phyloP scores from a whole-genome alignment of 2,797 vertebrate species.

The Arctocebus calabarensis region DNA sequence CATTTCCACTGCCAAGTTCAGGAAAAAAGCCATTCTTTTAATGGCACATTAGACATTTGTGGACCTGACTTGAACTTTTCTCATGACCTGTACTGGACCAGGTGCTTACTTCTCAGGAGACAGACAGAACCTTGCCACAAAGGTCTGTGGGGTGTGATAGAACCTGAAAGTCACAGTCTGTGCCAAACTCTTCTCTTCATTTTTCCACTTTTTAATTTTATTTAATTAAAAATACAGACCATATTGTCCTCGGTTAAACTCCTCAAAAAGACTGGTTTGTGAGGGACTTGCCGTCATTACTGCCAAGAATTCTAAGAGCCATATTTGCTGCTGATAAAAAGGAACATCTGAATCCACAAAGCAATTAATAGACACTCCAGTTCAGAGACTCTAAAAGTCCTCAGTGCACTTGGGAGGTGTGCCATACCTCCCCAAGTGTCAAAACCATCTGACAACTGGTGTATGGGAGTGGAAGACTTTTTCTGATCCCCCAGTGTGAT shows the following conservation, averaged over 20 bases:
- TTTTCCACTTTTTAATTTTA: not conserved
- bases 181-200: not conserved
- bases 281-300: constrained; percentile 1
- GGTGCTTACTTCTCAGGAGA: not conserved
- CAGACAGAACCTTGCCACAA: not conserved
- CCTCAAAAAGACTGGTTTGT: not conserved
- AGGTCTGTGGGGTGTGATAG: not conserved
- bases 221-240: constrained; percentile 37
- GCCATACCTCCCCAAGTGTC: too few relatives aligned
- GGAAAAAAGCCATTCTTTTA: constrained; percentile 32
- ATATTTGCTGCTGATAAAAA: not conserved
- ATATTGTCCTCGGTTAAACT: constrained; percentile 14
- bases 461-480: not conserved
- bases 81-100: not conserved
- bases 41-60: not conserved
- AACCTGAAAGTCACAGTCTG: not conserved
- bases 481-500: not conserved
- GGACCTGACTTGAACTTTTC: not conserved
- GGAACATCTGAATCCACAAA: not conserved
- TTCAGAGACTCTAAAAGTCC: constrained; percentile 33
- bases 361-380: not conserved
- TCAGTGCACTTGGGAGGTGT: not conserved
- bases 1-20: constrained; percentile 18
- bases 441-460: not conserved
- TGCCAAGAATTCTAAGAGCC: not conserved